Evolutionary conservation across 2,888 invertebrate species (phyloP), one percentile per base, ranked within the genome.

Genomic region (Blera fallax): DNA sequence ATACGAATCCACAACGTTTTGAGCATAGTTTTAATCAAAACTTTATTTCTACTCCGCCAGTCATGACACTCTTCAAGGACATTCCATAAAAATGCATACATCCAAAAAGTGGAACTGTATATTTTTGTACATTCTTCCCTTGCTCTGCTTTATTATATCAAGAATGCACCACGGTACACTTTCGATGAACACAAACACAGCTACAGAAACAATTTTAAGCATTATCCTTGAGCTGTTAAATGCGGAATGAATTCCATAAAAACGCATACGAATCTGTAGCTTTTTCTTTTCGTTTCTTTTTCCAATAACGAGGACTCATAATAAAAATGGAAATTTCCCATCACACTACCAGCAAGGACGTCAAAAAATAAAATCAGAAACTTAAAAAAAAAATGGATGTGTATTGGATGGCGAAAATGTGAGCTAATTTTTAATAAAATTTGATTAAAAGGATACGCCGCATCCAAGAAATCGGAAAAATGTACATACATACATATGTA

Each of bases 1-100:
- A 18, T 40, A 73, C 62, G 64, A 64, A 73, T 52, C 62, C 73
- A 62, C 50, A 73, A 50, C 16, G 64, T 52, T 62, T 62, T 40
- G 52, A 73, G 52, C 62, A 52, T 29, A 62, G 32, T 62, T 73
- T 62, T 73, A 73, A 73, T 73, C 62, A 73, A 73, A 73, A 72
- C 73, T 62, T 43, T n/a, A 40, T 52, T 40, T 52, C 43, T 29
- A 52, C 40, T 40, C 8, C 34, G 24, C 16, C 37, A 45, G 27
- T 52, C 69, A 34, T 40, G 32, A 45, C 40, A 37, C 27, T 43
- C 29, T 24, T 29, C 69, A 69, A 69, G 45, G 56, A 54, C 43
- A 45, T 43, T 5, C 16, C 14, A 29, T 2, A 40, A 54, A 67
- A 16, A 29, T 10, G 18, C n/a, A 64, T 14, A 18, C 29, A 29